Percentiles rank a stretch among this genome's conserved stretches.
These are phyloP conservation scores for Drosophila azteca DNA, from an alignment of 1,140 invertebrate species.

Conservation along the genomic window DNA sequence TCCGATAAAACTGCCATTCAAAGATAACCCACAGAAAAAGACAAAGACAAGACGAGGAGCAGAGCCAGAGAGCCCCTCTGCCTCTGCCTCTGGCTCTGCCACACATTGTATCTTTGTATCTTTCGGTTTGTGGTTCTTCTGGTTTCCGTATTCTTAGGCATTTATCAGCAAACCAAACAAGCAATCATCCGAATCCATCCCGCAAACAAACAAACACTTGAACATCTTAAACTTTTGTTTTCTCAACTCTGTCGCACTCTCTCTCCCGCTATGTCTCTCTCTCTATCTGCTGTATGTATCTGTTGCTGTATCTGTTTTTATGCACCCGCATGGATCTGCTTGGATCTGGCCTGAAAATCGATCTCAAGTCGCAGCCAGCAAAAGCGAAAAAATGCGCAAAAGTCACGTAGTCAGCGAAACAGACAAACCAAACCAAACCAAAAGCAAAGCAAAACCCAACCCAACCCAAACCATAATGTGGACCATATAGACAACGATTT, in stretches of 20 bases:
- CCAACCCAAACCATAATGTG: conserved; percentile 11
- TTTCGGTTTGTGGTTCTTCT: conserved; percentile 30
- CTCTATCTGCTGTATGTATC: conserved; percentile 15
- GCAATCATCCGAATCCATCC: too few relatives aligned
- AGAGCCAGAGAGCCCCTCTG: conserved; percentile 6
- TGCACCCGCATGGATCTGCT: conserved; percentile 58
- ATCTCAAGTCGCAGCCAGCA: conserved; percentile 52
- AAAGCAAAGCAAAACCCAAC: too few relatives aligned
- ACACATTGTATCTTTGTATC: conserved; percentile 49
- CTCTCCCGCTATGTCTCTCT: conserved; percentile 1
- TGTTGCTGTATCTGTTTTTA: conserved; percentile 50
- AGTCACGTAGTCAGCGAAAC: conserved; percentile 75
- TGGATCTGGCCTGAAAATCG: conserved; percentile 68
- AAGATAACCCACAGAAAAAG: conserved; percentile 30
- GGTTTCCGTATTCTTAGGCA: conserved; percentile 70
- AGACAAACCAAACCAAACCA: conserved; percentile 38
- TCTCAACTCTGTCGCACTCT: conserved; percentile 56
- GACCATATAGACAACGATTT: conserved; percentile 63
- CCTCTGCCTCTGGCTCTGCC: neutral
- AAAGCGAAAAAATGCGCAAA: conserved; percentile 60
- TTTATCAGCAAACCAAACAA: conserved; percentile 57
- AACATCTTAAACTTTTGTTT: conserved; percentile 47
- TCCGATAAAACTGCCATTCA: conserved; percentile 23
- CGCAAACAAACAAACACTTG: conserved; percentile 52
- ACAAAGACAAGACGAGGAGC: neutral